Evolutionary conservation across 2,888 invertebrate genomes (phyloP).

Genomic region (Platerodrilus igneus): DNA sequence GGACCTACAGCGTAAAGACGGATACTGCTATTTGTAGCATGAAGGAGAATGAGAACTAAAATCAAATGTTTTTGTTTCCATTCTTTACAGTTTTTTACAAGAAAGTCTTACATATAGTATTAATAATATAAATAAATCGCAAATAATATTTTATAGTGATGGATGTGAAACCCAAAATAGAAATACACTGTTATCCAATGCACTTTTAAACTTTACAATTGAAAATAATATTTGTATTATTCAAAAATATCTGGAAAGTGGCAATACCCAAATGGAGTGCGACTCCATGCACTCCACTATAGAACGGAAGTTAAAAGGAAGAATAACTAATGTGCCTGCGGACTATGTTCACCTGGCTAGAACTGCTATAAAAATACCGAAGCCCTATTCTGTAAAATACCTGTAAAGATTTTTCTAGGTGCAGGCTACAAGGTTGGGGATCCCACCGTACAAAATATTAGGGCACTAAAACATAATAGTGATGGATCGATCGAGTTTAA

Average conservation of each 20-base stretch:
- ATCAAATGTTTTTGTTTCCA: background rate
- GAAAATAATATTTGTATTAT: background rate
- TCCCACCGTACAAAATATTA: conserved; percentile 1
- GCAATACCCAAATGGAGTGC: conserved; percentile 3
- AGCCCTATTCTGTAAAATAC: conserved; percentile 1
- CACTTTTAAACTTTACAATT: background rate
- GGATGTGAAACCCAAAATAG: background rate
- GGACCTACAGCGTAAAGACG: conserved; percentile 9
- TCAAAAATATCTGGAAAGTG: conserved; percentile 1
- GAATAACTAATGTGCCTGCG: conserved; percentile 4
- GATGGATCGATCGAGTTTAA: background rate
- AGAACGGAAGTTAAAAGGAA: conserved; percentile 1
- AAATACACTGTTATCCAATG: background rate
- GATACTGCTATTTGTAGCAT: conserved; percentile 17
- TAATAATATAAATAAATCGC: too few relatives aligned
- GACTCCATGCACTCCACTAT: conserved; percentile 5
- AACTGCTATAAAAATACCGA: conserved; percentile 1
- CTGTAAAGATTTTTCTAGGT: background rate
- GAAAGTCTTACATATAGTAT: too few relatives aligned
- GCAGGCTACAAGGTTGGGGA: background rate
- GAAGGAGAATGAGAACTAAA: background rate
- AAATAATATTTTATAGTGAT: conserved; percentile 4
- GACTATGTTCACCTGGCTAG: background rate
- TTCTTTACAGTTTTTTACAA: too few relatives aligned
- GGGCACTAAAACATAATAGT: background rate